Evolutionary conservation across 2,797 vertebrate genomes (phyloP), one percentile per base, ranked within the genome.

Genomic region (Smutsia temminckii): DNA sequence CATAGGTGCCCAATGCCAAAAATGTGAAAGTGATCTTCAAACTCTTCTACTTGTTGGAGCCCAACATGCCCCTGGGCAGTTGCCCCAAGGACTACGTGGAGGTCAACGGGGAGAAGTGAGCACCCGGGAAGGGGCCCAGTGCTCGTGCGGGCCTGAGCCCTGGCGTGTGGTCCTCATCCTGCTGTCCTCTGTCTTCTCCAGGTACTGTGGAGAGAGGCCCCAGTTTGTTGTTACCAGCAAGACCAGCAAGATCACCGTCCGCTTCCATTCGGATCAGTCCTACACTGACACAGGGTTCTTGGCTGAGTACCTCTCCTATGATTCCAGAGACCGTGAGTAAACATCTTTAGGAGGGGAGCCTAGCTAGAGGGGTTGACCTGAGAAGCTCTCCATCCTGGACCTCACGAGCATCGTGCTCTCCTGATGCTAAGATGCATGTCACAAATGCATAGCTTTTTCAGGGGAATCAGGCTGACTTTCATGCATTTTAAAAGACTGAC

Each of bases 1-100:
- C 42, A 37, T 95, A 99, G 99, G 99, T 99, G 46, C 98, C 99
- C 29, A 0, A 2, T 0, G 93, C 91, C 0, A 99, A 98, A 86
- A 98, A 91, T 0, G 99, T 99, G 95, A 99, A 99, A 96, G 71
- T 99, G 95, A 98, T 97, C 0, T 99, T 99, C 98, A 98, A 97
- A 8, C 96, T 97, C 96, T 99, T 99, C 98, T 98, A 98, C 17
- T 75, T 99, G 97, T 94, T 98, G 20, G 98, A 99, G 63, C 98
- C 98, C 0, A 97, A 97, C 0, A 2, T 96, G 34, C 92, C 97
- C 0, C 0, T 94, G 2, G 95, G 51, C 1, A 46, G 63, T 4
- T 99, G 99, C 96, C 12, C 40, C 75, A 99, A 99, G 95, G 99
- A 99, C 98, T 99, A 99, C 0, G 99, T 99, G 95, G 84, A 98